phyloP scores from a whole-genome alignment of 2,888 invertebrate genomes.

The Phaedon cochleariae region DNA sequence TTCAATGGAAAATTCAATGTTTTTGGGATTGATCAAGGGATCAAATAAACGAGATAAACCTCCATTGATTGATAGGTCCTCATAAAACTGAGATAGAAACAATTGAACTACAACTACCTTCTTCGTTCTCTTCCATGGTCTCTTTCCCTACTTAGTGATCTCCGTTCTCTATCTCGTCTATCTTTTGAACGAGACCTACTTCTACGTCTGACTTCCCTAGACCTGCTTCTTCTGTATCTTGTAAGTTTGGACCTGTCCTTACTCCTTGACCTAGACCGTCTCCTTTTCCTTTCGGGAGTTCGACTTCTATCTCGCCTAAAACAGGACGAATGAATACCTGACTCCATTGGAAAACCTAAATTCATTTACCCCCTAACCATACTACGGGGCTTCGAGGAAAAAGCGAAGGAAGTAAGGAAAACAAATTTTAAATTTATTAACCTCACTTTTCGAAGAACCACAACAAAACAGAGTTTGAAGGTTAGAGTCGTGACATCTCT shows the following conservation, averaged over 20 bases:
- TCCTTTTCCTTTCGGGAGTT: slow-evolving; percentile 56
- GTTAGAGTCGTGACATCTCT: too few relatives aligned
- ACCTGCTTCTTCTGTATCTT: slow-evolving; percentile 73
- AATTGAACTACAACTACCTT: slow-evolving; percentile 37
- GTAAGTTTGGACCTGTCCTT: slow-evolving; percentile 65
- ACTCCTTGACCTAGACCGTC: slow-evolving; percentile 51
- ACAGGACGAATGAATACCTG: background rate
- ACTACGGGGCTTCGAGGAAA: background rate
- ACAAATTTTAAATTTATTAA: too few relatives aligned
- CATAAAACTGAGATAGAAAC: too few relatives aligned
- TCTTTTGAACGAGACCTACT: slow-evolving; percentile 54
- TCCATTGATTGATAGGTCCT: too few relatives aligned
- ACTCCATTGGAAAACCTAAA: background rate
- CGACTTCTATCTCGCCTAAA: slow-evolving; percentile 54
- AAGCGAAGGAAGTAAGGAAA: too few relatives aligned
- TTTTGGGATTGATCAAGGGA: too few relatives aligned
- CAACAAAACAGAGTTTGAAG: too few relatives aligned
- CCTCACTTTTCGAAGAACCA: too few relatives aligned
- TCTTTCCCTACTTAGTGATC: slow-evolving; percentile 52
- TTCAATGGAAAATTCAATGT: too few relatives aligned
- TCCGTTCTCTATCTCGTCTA: slow-evolving; percentile 51
- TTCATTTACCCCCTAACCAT: slow-evolving; percentile 34
- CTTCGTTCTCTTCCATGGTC: slow-evolving; percentile 43
- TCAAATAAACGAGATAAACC: background rate
- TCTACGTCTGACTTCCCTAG: slow-evolving; percentile 64